A percentile compares a stretch with the other conserved stretches of the same genome.
Evolutionary conservation across 2,888 invertebrate genomes (phyloP).

Genomic region (Phortica magna): DNA sequence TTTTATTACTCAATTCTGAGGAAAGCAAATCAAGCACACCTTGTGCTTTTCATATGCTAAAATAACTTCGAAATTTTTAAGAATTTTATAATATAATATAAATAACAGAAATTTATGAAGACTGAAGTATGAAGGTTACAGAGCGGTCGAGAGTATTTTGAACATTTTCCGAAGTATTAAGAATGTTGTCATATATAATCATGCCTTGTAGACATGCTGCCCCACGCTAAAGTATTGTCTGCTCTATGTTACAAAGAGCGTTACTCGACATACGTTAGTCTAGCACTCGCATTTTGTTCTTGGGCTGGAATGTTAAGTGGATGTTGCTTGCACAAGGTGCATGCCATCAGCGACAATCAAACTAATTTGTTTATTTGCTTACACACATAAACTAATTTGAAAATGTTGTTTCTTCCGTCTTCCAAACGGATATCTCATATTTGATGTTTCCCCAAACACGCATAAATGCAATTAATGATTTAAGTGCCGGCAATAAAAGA

Average conservation of each 20-base stretch:
- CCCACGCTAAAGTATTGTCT: too few relatives aligned
- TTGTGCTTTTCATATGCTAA: too few relatives aligned
- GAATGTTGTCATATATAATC: too few relatives aligned
- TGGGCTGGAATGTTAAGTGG: background rate
- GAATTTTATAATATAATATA: too few relatives aligned
- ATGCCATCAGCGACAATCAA: background rate
- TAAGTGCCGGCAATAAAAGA: slow-evolving; percentile 24
- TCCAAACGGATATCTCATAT: background rate
- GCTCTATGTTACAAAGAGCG: too few relatives aligned
- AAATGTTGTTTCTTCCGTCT: background rate
- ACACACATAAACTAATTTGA: background rate
- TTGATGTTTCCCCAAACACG: background rate
- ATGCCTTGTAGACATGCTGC: too few relatives aligned
- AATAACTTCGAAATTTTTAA: too few relatives aligned
- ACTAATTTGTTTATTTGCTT: background rate
- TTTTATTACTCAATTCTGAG: background rate
- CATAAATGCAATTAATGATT: slow-evolving; percentile 19
- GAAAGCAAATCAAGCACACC: too few relatives aligned
- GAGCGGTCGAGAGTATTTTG: too few relatives aligned
- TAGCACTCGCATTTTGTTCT: background rate
- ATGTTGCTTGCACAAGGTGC: background rate
- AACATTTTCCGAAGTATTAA: too few relatives aligned
- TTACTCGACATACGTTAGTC: background rate
- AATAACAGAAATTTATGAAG: too few relatives aligned
- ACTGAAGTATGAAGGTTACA: too few relatives aligned